phyloP scores from a whole-genome alignment of 2,113 vertebrate genomes.

The Catharus minimus region DNA sequence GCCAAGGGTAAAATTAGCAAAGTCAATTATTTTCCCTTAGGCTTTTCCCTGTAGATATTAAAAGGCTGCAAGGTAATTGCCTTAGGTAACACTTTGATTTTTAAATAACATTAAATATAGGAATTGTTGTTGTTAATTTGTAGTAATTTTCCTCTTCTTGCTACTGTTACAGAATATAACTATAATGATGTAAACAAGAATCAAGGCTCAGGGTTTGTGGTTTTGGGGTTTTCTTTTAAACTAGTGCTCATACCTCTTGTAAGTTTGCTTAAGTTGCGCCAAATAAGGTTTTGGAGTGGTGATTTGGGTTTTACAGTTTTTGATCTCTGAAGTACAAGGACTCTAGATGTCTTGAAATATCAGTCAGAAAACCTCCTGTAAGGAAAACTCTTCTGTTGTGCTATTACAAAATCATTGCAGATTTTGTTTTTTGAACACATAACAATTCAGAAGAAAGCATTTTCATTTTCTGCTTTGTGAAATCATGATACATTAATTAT shows the following conservation, averaged over 20 bases:
- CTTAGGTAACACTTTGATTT: slow-evolving; percentile 80
- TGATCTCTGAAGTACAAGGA: background rate
- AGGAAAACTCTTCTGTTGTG: background rate
- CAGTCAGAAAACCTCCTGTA: background rate
- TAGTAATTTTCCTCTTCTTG: slow-evolving; percentile 68
- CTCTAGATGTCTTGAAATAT: background rate
- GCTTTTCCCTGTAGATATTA: slow-evolving; percentile 81
- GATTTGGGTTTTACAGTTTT: background rate
- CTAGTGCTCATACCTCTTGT: background rate
- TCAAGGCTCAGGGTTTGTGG: background rate
- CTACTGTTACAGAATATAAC: slow-evolving; percentile 18
- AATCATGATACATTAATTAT: background rate
- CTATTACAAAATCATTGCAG: background rate
- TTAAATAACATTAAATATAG: slow-evolving; percentile 79
- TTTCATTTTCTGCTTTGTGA: slow-evolving; percentile 28
- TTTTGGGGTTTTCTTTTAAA: background rate
- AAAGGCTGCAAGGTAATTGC: slow-evolving; percentile 78
- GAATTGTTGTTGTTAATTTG: slow-evolving; percentile 72
- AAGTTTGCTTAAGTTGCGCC: slow-evolving; percentile 19
- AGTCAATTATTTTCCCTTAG: slow-evolving; percentile 82
- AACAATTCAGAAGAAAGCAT: background rate
- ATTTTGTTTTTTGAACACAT: background rate
- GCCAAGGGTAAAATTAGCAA: slow-evolving; percentile 82
- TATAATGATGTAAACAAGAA: slow-evolving; percentile 29
- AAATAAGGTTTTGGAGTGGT: background rate